phyloP scores from a whole-genome alignment of 2,113 vertebrate genomes.

The Calidris pygmaea region DNA sequence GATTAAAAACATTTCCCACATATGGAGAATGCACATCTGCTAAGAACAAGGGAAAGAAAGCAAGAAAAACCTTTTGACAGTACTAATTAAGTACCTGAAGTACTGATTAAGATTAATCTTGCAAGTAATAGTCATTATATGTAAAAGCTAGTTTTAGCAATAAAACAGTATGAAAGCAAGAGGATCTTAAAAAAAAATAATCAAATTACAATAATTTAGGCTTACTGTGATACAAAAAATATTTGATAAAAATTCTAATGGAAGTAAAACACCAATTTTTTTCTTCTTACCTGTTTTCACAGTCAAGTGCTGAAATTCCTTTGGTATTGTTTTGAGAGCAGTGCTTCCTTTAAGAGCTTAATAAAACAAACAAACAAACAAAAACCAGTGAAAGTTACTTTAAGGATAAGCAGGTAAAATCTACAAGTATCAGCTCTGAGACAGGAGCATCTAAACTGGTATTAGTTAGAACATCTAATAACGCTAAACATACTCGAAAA shows the following conservation, averaged over 20 bases:
- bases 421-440: background rate
- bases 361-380: background rate
- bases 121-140: background rate
- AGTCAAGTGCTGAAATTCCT: slow-evolving; percentile 71
- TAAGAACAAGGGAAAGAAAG: background rate
- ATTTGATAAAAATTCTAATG: background rate
- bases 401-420: background rate
- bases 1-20: background rate
- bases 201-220: background rate
- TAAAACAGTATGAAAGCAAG: background rate
- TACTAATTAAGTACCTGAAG: no score
- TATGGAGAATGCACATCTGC: background rate
- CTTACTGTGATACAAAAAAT: background rate
- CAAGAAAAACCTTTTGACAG: background rate
- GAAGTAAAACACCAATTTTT: background rate
- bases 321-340: slow-evolving; percentile 67
- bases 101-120: background rate
- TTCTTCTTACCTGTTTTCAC: slow-evolving; percentile 76
- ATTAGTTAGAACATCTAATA: background rate
- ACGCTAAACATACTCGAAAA: background rate
- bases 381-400: background rate
- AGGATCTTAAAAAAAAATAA: background rate
- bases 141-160: background rate
- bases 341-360: slow-evolving; percentile 67
- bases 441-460: background rate